Percentiles rank a stretch among this genome's conserved stretches.
These are phyloP conservation scores for Halictus rubicundus DNA, from an alignment of 1,140 invertebrate species.

Conservation along the genomic window DNA sequence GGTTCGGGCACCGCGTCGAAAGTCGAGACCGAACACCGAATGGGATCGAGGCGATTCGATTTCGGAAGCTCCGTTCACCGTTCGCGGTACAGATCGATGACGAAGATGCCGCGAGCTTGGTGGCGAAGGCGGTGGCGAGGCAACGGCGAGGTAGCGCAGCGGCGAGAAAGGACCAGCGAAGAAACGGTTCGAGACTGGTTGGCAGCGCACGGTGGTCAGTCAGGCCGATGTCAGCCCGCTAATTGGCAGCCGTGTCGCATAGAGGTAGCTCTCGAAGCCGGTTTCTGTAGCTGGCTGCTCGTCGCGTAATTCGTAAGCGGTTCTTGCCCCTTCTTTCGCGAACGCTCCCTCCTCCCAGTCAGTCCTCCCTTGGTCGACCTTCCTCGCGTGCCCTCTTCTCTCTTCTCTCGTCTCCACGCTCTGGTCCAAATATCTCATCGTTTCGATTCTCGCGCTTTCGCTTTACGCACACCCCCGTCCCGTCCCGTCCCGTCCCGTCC, in stretches of 20 bases:
- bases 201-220: constrained; percentile 75
- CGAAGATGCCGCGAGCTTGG: constrained; percentile 30
- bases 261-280: constrained; percentile 74
- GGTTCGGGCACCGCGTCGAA: too few species aligned
- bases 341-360: constrained; percentile 22
- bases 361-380: constrained; percentile 32
- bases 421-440: constrained; percentile 1
- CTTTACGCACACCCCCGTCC: constrained; percentile 15
- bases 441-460: not conserved
- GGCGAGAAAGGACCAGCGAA: constrained; percentile 36
- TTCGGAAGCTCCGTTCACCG: not conserved
- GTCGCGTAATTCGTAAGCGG: constrained; percentile 80
- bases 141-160: constrained; percentile 22
- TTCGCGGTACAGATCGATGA: constrained; percentile 51
- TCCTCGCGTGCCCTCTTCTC: constrained; percentile 20
- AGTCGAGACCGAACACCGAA: too few species aligned
- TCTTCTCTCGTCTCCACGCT: not conserved
- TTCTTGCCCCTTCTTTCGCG: constrained; percentile 65
- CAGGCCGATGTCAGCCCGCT: constrained; percentile 78
- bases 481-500: not conserved
- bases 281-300: constrained; percentile 70
- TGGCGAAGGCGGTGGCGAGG: not conserved
- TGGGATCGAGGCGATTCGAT: too few species aligned
- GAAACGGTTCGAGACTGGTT: constrained; percentile 54
- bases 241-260: constrained; percentile 80